These are phyloP conservation scores for Danio kyathit DNA, from an alignment of 2,797 vertebrate species.

Conservation along the genomic window DNA sequence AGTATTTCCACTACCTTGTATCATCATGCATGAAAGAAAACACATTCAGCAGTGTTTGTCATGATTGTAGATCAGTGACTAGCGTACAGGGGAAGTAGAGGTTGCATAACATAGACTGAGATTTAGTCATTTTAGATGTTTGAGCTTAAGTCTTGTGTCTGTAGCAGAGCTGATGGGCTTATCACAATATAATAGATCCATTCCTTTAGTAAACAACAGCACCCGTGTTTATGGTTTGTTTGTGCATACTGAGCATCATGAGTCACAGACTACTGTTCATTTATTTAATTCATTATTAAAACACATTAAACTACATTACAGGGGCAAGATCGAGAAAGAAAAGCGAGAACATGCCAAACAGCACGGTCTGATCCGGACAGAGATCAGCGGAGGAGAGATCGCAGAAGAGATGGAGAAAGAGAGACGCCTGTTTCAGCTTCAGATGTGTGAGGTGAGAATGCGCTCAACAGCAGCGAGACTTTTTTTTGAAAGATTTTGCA, in stretches of 20 bases:
- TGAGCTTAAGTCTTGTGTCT: not conserved
- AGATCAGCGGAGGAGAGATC: conserved; percentile 96
- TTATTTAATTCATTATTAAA: too few species aligned
- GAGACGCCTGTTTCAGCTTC: conserved; percentile 90
- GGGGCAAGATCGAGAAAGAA: conserved; percentile 93
- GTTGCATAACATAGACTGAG: not conserved
- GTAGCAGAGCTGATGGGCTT: conserved; percentile 6
- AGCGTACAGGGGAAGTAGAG: not conserved
- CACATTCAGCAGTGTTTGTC: not conserved
- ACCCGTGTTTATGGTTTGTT: not conserved
- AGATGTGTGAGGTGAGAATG: conserved; percentile 91
- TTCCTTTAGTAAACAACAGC: conserved; percentile 52
- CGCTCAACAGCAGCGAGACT: not conserved
- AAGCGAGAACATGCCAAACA: conserved; percentile 94
- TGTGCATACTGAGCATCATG: not conserved
- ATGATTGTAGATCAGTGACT: conserved; percentile 2
- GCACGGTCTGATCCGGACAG: conserved; percentile 95
- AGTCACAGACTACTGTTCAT: not conserved
- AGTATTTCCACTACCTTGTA: not conserved
- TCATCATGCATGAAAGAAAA: not conserved
- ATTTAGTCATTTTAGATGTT: conserved; percentile 30
- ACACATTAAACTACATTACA: conserved; percentile 45
- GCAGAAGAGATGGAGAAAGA: conserved; percentile 98
- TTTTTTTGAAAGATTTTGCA: not conserved
- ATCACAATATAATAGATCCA: not conserved